Percentiles rank a stretch among this genome's conserved stretches.
These are phyloP conservation scores for Meloe dianella DNA, from an alignment of 2,888 invertebrate genomes.

Conservation along the genomic window DNA sequence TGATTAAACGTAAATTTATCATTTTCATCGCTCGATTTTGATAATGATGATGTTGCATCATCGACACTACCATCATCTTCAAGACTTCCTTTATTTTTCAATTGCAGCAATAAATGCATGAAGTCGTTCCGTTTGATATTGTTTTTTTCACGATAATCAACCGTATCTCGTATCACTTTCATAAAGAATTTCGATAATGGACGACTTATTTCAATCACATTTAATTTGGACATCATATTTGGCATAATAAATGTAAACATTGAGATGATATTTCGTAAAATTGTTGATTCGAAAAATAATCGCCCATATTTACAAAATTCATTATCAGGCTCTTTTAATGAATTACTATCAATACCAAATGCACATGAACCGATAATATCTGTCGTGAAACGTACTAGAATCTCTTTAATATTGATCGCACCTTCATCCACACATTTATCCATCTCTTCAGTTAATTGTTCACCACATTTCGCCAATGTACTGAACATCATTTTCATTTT, in stretches of 20 bases:
- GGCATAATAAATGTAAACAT: constrained; percentile 23
- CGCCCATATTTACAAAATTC: constrained; percentile 52
- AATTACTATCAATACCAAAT: constrained; percentile 61
- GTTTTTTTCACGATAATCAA: constrained; percentile 53
- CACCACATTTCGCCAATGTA: constrained; percentile 24
- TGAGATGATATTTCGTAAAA: constrained; percentile 18
- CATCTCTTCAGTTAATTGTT: constrained; percentile 17
- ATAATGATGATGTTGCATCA: not conserved
- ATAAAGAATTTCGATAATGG: constrained; percentile 31
- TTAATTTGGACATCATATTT: constrained; percentile 8
- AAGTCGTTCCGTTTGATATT: constrained; percentile 59
- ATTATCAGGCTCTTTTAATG: constrained; percentile 60
- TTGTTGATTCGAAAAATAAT: constrained; percentile 14
- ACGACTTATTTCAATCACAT: constrained; percentile 15
- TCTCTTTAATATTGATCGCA: constrained; percentile 24
- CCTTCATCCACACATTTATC: constrained; percentile 16
- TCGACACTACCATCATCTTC: constrained; percentile 33
- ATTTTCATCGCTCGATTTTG: constrained; percentile 11
- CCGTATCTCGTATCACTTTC: constrained; percentile 52
- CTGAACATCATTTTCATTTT: constrained; percentile 31
- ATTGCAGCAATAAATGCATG: constrained; percentile 59
- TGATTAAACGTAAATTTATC: constrained; percentile 29
- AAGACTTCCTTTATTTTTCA: constrained; percentile 48
- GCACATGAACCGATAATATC: constrained; percentile 26
- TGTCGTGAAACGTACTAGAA: constrained; percentile 23